Percentiles rank a stretch among this genome's conserved stretches.
phyloP scores from a whole-genome alignment of 2,113 vertebrate species.

The Mesitornis unicolor region DNA sequence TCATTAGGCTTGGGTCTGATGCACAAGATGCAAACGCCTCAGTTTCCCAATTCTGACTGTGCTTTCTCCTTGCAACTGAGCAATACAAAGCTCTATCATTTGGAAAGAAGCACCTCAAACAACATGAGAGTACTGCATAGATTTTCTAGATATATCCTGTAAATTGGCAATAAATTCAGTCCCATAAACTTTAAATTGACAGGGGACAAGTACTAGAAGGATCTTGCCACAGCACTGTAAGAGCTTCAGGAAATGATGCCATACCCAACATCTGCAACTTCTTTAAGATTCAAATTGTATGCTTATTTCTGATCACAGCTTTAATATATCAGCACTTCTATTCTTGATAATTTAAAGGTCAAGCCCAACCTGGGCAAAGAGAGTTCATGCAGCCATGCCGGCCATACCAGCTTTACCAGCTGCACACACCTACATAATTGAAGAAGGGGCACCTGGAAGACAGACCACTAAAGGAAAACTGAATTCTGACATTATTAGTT shows the following conservation, averaged over 20 bases:
- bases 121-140: fast-evolving
- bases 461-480: not conserved
- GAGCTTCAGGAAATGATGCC: not conserved
- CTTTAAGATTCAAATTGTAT: not conserved
- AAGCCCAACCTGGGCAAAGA: not conserved
- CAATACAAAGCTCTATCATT: not conserved
- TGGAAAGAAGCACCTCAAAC: not conserved
- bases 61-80: not conserved
- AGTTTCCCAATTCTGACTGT: not conserved
- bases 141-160: not conserved
- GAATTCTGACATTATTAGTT: not conserved
- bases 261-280: not conserved
- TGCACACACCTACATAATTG: not conserved
- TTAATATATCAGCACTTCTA: not conserved
- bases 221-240: not conserved
- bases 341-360: not conserved
- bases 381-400: not conserved
- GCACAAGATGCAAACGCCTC: not conserved
- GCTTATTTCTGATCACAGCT: not conserved
- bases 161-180: not conserved
- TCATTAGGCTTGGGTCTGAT: not conserved
- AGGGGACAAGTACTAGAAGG: not conserved
- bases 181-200: not conserved
- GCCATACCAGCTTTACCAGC: not conserved
- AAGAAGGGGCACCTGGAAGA: not conserved